Evolutionary conservation across 2,888 invertebrate genomes (phyloP).

Genomic region (Cheilosia vernalis): DNA sequence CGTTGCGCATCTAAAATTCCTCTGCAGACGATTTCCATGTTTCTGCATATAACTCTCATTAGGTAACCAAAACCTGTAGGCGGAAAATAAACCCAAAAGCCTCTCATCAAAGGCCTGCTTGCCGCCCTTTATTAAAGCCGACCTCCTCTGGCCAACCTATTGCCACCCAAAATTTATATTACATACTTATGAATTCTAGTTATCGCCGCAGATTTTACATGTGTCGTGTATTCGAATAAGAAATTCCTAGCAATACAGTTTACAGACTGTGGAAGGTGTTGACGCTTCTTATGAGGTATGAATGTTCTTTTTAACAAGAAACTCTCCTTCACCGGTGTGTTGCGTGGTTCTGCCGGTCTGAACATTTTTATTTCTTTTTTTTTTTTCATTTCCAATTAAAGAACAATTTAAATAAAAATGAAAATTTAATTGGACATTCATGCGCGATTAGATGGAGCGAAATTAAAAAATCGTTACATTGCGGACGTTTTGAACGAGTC

Average conservation of each 20-base stretch:
- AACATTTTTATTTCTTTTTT: background rate
- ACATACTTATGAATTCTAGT: slow-evolving; percentile 53
- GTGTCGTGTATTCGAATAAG: slow-evolving; percentile 15
- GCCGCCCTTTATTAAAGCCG: slow-evolving; percentile 31
- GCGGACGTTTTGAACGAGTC: slow-evolving; percentile 74
- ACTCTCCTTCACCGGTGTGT: slow-evolving; percentile 9
- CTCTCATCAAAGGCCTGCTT: slow-evolving; percentile 52
- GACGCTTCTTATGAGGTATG: slow-evolving; percentile 51
- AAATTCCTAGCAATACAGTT: slow-evolving; percentile 40
- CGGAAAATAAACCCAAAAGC: slow-evolving; percentile 7
- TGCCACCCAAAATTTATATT: slow-evolving; percentile 32
- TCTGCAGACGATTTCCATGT: background rate
- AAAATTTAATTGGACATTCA: slow-evolving; percentile 74
- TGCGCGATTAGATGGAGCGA: slow-evolving; percentile 75
- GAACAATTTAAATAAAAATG: slow-evolving; percentile 73
- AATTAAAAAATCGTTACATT: slow-evolving; percentile 74
- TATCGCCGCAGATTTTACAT: slow-evolving; percentile 1
- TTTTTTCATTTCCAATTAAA: slow-evolving; percentile 66
- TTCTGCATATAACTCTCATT: slow-evolving; percentile 44
- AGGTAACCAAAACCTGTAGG: slow-evolving; percentile 39
- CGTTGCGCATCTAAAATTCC: too few relatives aligned
- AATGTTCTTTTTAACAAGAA: slow-evolving; percentile 30
- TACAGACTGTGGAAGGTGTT: slow-evolving; percentile 12
- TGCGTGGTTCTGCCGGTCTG: background rate
- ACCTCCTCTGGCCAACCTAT: slow-evolving; percentile 2